Conservation (phyloP, 2,797 vertebrate genomes). For the Coregonus sp. region DNA sequence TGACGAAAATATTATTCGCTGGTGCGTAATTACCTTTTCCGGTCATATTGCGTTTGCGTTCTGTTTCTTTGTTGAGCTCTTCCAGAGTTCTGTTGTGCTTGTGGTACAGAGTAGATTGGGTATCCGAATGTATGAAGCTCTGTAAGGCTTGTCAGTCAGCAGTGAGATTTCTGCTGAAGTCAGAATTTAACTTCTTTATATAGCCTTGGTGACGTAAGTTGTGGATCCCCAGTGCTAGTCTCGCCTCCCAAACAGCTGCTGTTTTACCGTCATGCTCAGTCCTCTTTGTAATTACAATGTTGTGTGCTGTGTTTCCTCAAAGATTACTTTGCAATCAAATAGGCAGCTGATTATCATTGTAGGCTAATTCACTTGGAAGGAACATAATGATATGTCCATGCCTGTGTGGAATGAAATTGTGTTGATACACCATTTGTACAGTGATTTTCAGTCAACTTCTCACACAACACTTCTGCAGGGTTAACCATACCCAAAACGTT, state of each 20-base stretch:
- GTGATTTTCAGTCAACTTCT: not conserved
- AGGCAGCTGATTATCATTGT: not conserved
- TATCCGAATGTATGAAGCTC: not conserved
- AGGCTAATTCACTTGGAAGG: not conserved
- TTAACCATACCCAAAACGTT: not conserved
- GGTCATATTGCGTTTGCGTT: slow-evolving; percentile 38
- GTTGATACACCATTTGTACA: too few species aligned
- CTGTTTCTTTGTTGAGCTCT: not conserved
- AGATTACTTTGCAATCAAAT: slow-evolving; percentile 17
- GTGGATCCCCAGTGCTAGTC: slow-evolving; percentile 41
- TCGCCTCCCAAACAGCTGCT: slow-evolving; percentile 30
- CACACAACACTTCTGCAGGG: not conserved
- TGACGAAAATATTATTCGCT: not conserved
- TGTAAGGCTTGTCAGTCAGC: slow-evolving; percentile 30
- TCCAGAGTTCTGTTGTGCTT: not conserved
- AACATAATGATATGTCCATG: slow-evolving; percentile 10
- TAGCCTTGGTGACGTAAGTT: slow-evolving; percentile 34
- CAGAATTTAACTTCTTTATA: slow-evolving; percentile 33
- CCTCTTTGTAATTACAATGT: not conserved
- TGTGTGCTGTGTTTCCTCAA: not conserved
- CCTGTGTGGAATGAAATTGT: not conserved
- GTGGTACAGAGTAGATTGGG: not conserved
- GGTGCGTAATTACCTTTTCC: slow-evolving; percentile 45
- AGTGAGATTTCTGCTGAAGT: slow-evolving; percentile 52
- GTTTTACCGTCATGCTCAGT: slow-evolving; percentile 13